phyloP scores from a whole-genome alignment of 1,140 invertebrate genomes.

The Papilio helenus region DNA sequence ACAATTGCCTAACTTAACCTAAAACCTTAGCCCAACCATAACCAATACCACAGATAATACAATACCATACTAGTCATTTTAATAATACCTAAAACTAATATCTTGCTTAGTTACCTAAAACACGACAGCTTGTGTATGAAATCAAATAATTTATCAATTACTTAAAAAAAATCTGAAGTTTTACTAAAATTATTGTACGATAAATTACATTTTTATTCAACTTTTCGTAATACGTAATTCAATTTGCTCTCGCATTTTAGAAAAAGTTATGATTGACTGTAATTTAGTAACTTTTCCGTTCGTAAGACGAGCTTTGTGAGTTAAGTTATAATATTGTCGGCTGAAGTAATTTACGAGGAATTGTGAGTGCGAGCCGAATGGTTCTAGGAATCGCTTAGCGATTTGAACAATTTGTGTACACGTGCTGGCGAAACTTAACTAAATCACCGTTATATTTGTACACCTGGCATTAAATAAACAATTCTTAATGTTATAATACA shows the following conservation, averaged over 20 bases:
- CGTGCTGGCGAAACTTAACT: not conserved
- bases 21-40: too few species aligned
- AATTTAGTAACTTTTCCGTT: slow-evolving; percentile 1
- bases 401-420: not conserved
- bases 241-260: not conserved
- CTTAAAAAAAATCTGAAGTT: too few species aligned
- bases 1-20: too few species aligned
- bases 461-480: too few species aligned
- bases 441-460: not conserved
- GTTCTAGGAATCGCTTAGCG: not conserved
- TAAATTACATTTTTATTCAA: not conserved
- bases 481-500: too few species aligned
- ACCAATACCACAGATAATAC: too few species aligned
- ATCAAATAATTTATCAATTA: too few species aligned
- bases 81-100: too few species aligned
- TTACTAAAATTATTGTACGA: not conserved
- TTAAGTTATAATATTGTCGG: not conserved
- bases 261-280: not conserved
- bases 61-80: too few species aligned
- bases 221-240: not conserved
- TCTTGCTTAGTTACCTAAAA: too few species aligned
- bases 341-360: not conserved
- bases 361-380: not conserved
- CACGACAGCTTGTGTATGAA: too few species aligned
- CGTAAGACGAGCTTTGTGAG: not conserved